These are phyloP conservation scores for Hippocampus mohnikei DNA, from an alignment of 2,113 vertebrate species.

Conservation along the genomic window DNA sequence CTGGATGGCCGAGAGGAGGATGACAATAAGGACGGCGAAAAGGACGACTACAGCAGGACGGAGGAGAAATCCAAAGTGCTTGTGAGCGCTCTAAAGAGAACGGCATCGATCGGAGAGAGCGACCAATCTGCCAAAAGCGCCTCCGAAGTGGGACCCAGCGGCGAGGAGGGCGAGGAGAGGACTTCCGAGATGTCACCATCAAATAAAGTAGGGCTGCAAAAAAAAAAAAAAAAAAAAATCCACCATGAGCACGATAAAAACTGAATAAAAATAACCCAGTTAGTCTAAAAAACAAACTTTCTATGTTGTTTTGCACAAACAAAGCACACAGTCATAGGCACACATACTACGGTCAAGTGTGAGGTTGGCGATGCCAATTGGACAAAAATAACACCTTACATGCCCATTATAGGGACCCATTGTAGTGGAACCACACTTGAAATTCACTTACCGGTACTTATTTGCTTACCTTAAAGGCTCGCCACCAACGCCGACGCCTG, in stretches of 20 bases:
- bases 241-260: too few species aligned
- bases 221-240: too few species aligned
- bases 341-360: too few species aligned
- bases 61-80: constrained; percentile 52
- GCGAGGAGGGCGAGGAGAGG: constrained; percentile 78
- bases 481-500: constrained; percentile 79
- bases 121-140: constrained; percentile 82
- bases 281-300: too few species aligned
- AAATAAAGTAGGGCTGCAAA: neutral
- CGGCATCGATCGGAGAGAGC: constrained; percentile 73
- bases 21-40: constrained; percentile 46
- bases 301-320: too few species aligned
- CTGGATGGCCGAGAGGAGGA: constrained; percentile 40
- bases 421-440: too few species aligned
- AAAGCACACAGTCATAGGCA: too few species aligned
- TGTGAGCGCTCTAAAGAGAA: constrained; percentile 58
- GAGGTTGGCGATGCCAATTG: too few species aligned
- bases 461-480: constrained; percentile 67
- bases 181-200: constrained; percentile 31
- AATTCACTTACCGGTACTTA: too few species aligned
- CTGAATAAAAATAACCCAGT: too few species aligned
- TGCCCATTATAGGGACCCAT: too few species aligned
- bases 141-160: constrained; percentile 82
- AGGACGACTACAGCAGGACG: constrained; percentile 28
- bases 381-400: too few species aligned